Evolutionary conservation across 1,140 invertebrate genomes (phyloP).

Genomic region (Cheumatopsyche charites): DNA sequence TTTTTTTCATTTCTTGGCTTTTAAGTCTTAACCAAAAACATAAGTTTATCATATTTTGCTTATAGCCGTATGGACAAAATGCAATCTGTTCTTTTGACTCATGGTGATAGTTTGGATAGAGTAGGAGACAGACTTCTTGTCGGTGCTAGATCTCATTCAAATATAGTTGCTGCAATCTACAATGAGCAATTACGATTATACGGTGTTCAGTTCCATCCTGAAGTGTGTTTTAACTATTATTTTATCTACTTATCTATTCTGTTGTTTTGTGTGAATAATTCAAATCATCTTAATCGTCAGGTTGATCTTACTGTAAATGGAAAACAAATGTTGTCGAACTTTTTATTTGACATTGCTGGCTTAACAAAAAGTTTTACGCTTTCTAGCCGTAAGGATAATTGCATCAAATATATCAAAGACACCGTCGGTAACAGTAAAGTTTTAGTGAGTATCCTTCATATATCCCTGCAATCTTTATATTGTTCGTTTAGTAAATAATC

Average conservation of each 20-base stretch:
- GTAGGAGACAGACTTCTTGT: slow-evolving; percentile 86
- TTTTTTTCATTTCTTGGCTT: background rate
- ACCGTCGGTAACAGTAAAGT: slow-evolving; percentile 93
- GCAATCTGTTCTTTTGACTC: slow-evolving; percentile 92
- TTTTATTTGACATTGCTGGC: slow-evolving; percentile 90
- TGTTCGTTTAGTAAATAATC: slow-evolving; percentile 27
- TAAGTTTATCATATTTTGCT: background rate
- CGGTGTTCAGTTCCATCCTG: slow-evolving; percentile 98
- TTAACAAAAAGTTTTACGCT: slow-evolving; percentile 90
- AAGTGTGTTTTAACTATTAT: slow-evolving; percentile 57
- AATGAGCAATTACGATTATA: slow-evolving; percentile 92
- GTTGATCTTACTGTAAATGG: slow-evolving; percentile 95
- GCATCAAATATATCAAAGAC: slow-evolving; percentile 91
- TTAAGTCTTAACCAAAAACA: background rate
- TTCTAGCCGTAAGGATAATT: slow-evolving; percentile 84
- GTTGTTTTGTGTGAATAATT: background rate
- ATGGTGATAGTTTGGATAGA: slow-evolving; percentile 94
- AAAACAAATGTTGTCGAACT: slow-evolving; percentile 91
- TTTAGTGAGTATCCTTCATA: slow-evolving; percentile 70
- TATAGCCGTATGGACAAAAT: slow-evolving; percentile 81
- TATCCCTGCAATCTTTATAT: background rate
- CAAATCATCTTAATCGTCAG: no score
- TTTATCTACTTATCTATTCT: slow-evolving; percentile 20
- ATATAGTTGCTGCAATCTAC: slow-evolving; percentile 85
- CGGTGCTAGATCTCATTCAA: slow-evolving; percentile 82